Conservation (phyloP, 2,113 vertebrate genomes). For the Tupaia tana region DNA sequence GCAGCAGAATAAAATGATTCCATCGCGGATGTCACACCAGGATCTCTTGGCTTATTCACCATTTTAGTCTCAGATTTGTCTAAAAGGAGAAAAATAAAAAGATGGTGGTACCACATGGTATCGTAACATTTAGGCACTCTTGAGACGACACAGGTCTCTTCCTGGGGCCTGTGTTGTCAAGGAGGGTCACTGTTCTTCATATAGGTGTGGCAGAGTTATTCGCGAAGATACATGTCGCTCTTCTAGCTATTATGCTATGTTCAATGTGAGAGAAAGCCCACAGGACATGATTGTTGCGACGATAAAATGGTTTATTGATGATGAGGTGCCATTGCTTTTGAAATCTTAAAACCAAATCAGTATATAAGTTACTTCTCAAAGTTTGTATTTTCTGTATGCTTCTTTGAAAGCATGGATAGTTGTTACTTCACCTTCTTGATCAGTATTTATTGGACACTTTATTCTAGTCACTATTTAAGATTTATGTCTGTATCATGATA, state of each 20-base stretch:
- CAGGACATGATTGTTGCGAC: not conserved
- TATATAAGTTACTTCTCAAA: not conserved
- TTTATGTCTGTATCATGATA: not conserved
- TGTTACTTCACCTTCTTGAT: not conserved
- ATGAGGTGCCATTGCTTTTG: not conserved
- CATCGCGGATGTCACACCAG: not conserved
- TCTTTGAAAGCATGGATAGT: not conserved
- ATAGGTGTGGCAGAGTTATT: not conserved
- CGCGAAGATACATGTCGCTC: rapidly evolving
- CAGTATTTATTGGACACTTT: not conserved
- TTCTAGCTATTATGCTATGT: not conserved
- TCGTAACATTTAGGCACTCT: not conserved
- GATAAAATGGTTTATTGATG: not conserved
- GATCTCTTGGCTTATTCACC: not conserved
- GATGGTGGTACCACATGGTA: not conserved
- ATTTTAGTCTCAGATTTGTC: not conserved
- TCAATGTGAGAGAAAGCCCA: not conserved
- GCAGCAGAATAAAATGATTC: not conserved
- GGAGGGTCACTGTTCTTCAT: not conserved
- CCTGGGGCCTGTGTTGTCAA: not conserved
- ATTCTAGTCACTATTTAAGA: not conserved
- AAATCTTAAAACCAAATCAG: not conserved
- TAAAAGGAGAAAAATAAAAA: not conserved
- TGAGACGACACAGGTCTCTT: not conserved
- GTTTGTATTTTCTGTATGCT: not conserved